Evolutionary conservation across 1,140 invertebrate species (phyloP).

Genomic region (Thalassaphorura encarpata): DNA sequence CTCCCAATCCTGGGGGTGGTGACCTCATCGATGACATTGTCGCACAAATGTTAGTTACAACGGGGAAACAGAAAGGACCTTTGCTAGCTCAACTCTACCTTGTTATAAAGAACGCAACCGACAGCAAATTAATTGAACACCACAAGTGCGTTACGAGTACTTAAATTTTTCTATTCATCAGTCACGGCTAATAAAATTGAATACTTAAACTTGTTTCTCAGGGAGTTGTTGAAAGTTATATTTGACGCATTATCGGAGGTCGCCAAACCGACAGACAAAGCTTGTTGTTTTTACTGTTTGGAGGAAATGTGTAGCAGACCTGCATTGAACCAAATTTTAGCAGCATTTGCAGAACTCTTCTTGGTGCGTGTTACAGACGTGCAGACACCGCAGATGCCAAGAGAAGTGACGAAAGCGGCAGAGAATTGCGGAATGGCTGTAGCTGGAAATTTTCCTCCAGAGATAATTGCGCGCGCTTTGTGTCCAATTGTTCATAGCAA

Average conservation of each 20-base stretch:
- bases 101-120: constrained; percentile 20
- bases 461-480: constrained; percentile 25
- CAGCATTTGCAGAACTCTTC: constrained; percentile 29
- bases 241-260: constrained; percentile 26
- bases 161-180: no score
- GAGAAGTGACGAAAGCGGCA: constrained; percentile 31
- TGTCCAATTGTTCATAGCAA: constrained; percentile 31
- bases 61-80: no score
- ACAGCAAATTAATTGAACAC: constrained; percentile 26
- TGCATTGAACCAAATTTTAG: constrained; percentile 13
- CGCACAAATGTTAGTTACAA: no score
- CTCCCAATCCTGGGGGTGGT: constrained; percentile 1
- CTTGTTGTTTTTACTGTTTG: constrained; percentile 24
- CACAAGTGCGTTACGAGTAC: constrained; percentile 26
- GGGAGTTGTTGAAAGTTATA: constrained; percentile 30
- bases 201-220: constrained; percentile 12
- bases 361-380: constrained; percentile 32
- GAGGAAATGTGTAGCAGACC: constrained; percentile 28
- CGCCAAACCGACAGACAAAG: constrained; percentile 25
- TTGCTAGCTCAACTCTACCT: constrained; percentile 6
- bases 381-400: constrained; percentile 22
- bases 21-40: no score
- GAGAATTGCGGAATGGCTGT: constrained; percentile 31
- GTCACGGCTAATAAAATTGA: no score
- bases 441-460: constrained; percentile 30